Conservation (phyloP, 1,140 invertebrate species). For the Drosophila ohnishii region DNA sequence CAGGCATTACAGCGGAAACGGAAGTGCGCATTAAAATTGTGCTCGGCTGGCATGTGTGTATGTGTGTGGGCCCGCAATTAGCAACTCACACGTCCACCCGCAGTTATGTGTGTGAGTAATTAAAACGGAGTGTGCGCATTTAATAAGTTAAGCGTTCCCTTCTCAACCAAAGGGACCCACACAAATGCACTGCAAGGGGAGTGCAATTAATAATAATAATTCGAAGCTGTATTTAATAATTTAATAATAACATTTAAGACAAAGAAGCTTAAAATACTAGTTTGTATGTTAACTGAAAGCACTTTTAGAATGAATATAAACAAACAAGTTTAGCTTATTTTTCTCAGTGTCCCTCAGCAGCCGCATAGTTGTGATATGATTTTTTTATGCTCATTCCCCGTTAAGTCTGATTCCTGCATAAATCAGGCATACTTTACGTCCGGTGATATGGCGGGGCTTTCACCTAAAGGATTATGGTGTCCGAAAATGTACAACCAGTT, state of each 20-base stretch:
- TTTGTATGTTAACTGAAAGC: too few species aligned
- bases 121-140: slow-evolving; percentile 76
- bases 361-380: slow-evolving; percentile 10
- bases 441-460: slow-evolving; percentile 11
- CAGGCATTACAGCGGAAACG: slow-evolving; percentile 80
- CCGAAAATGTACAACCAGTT: slow-evolving; percentile 13
- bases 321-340: not conserved
- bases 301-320: not conserved
- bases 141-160: slow-evolving; percentile 73
- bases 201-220: not conserved
- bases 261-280: not conserved
- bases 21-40: slow-evolving; percentile 80
- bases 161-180: slow-evolving; percentile 5
- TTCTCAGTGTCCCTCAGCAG: not conserved
- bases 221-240: not conserved
- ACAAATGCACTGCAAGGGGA: slow-evolving; percentile 1
- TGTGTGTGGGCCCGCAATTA: slow-evolving; percentile 65
- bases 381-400: slow-evolving; percentile 8
- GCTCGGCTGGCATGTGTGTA: slow-evolving; percentile 46
- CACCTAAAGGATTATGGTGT: slow-evolving; percentile 24
- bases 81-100: slow-evolving; percentile 56
- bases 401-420: slow-evolving; percentile 18
- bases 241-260: not conserved
- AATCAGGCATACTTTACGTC: slow-evolving; percentile 36
- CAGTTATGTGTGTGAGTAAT: slow-evolving; percentile 68